These are phyloP conservation scores for Heliconius cydno DNA, from an alignment of 2,888 invertebrate species.

Conservation along the genomic window DNA sequence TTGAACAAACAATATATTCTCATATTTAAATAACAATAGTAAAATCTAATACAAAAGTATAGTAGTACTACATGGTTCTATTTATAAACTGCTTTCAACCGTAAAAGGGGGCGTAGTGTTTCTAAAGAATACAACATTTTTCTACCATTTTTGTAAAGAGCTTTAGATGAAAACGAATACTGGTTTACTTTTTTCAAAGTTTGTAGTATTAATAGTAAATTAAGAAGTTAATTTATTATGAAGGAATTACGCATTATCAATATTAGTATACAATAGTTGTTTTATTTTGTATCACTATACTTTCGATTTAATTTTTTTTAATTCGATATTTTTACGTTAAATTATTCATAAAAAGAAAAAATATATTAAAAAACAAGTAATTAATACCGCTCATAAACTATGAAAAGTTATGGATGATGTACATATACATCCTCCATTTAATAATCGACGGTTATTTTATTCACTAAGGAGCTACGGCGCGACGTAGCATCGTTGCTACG, in stretches of 20 bases:
- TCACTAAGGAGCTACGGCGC: not conserved
- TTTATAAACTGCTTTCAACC: conserved; percentile 1
- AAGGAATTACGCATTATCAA: not conserved
- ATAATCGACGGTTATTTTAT: not conserved
- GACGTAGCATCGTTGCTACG: not conserved
- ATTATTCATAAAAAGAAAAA: not conserved
- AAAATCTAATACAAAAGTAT: not conserved
- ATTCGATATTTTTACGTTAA: not conserved
- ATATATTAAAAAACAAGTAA: not conserved
- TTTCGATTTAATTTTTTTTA: not conserved
- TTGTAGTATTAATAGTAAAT: no score
- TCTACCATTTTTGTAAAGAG: not conserved
- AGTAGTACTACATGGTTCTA: not conserved
- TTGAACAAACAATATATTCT: no score
- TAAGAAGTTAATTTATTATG: not conserved
- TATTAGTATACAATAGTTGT: not conserved
- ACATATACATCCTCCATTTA: not conserved
- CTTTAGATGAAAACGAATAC: not conserved
- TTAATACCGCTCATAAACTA: not conserved
- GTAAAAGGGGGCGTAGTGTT: conserved; percentile 9
- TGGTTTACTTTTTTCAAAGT: no score
- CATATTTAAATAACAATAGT: no score
- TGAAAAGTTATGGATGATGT: not conserved
- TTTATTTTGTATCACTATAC: no score
- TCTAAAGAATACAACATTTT: not conserved